Conservation (phyloP, 2,113 vertebrate genomes). For the Echinops telfairi region DNA sequence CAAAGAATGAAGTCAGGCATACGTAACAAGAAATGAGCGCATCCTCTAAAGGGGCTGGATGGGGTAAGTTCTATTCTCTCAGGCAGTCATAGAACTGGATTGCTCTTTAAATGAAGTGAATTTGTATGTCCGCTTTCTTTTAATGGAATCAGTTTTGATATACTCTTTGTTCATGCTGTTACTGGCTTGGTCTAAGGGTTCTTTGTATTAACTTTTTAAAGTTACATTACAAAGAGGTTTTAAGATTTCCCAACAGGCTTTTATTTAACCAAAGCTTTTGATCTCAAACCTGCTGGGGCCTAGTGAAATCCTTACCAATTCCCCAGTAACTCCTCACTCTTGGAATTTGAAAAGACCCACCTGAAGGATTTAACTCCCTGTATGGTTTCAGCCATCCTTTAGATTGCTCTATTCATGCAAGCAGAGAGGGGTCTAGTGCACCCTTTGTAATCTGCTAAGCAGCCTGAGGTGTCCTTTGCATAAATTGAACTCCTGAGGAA, state of each 20-base stretch:
- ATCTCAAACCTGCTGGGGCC: conserved; percentile 91
- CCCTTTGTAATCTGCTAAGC: conserved; percentile 89
- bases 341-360: conserved; percentile 93
- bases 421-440: conserved; percentile 83
- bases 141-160: conserved; percentile 92
- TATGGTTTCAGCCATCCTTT: conserved; percentile 87
- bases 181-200: conserved; percentile 88
- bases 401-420: conserved; percentile 87
- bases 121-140: conserved; percentile 86
- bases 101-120: conserved; percentile 89
- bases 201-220: conserved; percentile 93
- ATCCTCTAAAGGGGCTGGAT: conserved; percentile 70
- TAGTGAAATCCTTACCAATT: conserved; percentile 91
- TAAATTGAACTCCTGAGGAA: conserved; percentile 89
- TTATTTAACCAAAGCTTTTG: conserved; percentile 92
- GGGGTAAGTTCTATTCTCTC: conserved; percentile 73
- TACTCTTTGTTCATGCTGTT: conserved; percentile 89
- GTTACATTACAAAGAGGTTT: conserved; percentile 93
- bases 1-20: conserved; percentile 72
- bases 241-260: conserved; percentile 92
- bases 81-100: conserved; percentile 83
- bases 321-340: conserved; percentile 89
- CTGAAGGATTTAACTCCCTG: conserved; percentile 91
- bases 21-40: conserved; percentile 62
- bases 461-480: conserved; percentile 91